These are phyloP conservation scores for Parthenolecanium corni DNA, from an alignment of 2,888 invertebrate genomes.

Conservation along the genomic window DNA sequence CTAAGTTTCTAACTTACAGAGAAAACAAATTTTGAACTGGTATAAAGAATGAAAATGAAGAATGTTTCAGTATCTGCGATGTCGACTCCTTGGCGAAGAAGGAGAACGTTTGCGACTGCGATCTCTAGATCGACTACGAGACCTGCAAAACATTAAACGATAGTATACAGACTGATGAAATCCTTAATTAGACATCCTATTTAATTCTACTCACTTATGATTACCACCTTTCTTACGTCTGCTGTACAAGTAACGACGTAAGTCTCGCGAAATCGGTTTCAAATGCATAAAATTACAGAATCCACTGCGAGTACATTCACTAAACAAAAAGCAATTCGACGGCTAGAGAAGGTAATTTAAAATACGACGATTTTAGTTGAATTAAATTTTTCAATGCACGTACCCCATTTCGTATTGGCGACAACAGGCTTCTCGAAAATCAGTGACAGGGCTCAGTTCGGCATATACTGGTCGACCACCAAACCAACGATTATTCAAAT, in stretches of 20 bases:
- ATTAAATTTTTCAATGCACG: too few relatives aligned
- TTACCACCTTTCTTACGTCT: slow-evolving; percentile 37
- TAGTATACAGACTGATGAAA: not conserved
- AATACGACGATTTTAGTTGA: too few relatives aligned
- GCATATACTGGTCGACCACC: slow-evolving; percentile 96
- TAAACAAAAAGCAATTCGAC: slow-evolving; percentile 35
- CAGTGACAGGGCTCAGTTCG: slow-evolving; percentile 96
- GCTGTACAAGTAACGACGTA: slow-evolving; percentile 60
- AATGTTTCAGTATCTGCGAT: slow-evolving; percentile 31
- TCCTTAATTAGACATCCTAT: too few relatives aligned
- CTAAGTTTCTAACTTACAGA: too few relatives aligned
- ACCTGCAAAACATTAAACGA: slow-evolving; percentile 42
- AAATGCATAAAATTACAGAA: slow-evolving; percentile 99
- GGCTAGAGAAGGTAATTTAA: too few relatives aligned
- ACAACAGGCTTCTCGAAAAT: slow-evolving; percentile 98
- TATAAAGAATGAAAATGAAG: too few relatives aligned
- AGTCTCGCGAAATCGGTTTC: slow-evolving; percentile 92
- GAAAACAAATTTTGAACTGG: too few relatives aligned
- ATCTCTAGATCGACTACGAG: slow-evolving; percentile 56
- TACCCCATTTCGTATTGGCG: slow-evolving; percentile 98
- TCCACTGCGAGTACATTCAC: slow-evolving; percentile 93
- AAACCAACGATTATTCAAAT: slow-evolving; percentile 98
- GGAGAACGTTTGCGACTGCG: slow-evolving; percentile 39
- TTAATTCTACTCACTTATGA: slow-evolving; percentile 26
- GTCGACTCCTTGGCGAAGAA: slow-evolving; percentile 36